These are phyloP conservation scores for Toxostoma redivivum DNA, from an alignment of 2,113 vertebrate genomes.

Conservation along the genomic window DNA sequence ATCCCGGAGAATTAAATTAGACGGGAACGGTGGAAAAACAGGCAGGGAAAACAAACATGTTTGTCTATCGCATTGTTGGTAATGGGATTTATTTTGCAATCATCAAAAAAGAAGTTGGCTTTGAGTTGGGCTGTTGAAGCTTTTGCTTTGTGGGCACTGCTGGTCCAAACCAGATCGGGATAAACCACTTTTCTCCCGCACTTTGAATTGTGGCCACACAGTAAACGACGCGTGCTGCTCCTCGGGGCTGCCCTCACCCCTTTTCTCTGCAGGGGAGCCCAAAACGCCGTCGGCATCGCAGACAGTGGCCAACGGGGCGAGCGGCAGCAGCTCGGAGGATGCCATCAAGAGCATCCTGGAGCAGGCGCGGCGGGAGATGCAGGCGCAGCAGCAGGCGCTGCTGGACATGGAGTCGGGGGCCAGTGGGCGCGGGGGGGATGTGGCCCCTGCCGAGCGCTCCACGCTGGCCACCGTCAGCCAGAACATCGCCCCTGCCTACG, in stretches of 20 bases:
- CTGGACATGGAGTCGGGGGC: constrained; percentile 86
- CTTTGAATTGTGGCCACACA: rapidly evolving
- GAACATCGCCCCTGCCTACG: constrained; percentile 70
- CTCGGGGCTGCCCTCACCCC: neutral
- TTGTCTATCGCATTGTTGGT: neutral
- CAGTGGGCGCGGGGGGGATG: constrained; percentile 31
- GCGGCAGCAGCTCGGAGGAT: constrained; percentile 85
- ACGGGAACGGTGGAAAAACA: constrained; percentile 14
- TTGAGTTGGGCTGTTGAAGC: neutral
- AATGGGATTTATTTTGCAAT: constrained; percentile 12
- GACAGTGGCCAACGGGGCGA: constrained; percentile 35
- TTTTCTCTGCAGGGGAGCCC: constrained; percentile 76
- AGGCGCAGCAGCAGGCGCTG: constrained; percentile 92
- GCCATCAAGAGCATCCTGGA: constrained; percentile 96
- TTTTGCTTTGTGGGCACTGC: neutral
- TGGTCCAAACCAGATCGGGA: neutral
- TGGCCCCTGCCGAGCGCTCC: constrained; percentile 71
- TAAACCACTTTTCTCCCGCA: neutral
- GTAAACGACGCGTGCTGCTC: rapidly evolving
- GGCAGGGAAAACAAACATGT: constrained; percentile 47
- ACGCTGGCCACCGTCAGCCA: constrained; percentile 73
- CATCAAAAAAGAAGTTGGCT: neutral
- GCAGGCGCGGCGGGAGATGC: constrained; percentile 94
- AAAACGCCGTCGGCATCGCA: constrained; percentile 67
- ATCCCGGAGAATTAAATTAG: constrained; percentile 27